Percentiles rank a stretch among this genome's conserved stretches.
Evolutionary conservation across 2,888 invertebrate species (phyloP).

Genomic region (Tipula vernalis): DNA sequence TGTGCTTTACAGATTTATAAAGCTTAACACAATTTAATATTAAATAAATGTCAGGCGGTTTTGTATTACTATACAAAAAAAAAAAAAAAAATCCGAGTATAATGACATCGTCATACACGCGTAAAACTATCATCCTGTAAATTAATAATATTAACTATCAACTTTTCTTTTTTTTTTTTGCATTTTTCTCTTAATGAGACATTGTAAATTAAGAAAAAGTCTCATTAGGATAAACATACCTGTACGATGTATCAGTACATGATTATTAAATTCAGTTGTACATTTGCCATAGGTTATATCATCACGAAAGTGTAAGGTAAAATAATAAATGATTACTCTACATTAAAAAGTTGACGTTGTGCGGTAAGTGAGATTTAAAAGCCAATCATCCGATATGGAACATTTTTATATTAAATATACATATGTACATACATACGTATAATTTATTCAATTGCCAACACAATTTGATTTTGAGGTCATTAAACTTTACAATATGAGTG

Average conservation of each 20-base stretch:
- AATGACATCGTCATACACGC: too few relatives aligned
- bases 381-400: neutral
- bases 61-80: too few relatives aligned
- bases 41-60: too few relatives aligned
- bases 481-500: neutral
- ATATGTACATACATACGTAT: too few relatives aligned
- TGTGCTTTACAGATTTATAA: neutral
- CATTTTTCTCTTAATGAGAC: neutral
- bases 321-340: neutral
- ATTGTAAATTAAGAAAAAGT: neutral
- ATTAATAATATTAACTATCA: neutral
- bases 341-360: neutral
- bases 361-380: neutral
- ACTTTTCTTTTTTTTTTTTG: neutral
- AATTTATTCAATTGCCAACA: neutral
- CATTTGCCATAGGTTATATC: neutral
- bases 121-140: neutral
- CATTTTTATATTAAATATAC: neutral
- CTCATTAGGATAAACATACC: slow-evolving; percentile 4
- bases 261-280: neutral
- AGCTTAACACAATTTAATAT: too few relatives aligned
- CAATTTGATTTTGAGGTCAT: neutral
- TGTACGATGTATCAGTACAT: neutral
- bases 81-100: too few relatives aligned
- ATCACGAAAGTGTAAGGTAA: neutral